Evolutionary conservation across 2,888 invertebrate genomes (phyloP), one percentile per base, ranked within the genome.

Genomic region (Deroplatys truncata): DNA sequence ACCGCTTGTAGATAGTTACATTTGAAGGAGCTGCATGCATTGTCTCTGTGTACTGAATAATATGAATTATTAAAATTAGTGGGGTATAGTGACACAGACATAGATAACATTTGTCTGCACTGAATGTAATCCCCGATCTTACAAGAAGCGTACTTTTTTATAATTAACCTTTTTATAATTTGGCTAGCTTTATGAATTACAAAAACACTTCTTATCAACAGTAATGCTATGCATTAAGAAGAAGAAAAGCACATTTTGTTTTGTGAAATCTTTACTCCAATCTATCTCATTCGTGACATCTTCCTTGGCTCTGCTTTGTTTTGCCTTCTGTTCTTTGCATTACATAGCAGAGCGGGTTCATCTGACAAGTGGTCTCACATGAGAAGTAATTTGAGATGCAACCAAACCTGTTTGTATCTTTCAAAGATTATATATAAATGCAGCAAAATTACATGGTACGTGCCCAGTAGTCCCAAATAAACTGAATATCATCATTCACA

Each of bases 331-430:
- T 43, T 85, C 49, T 85, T 56, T 56, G 28, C 56, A 15, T n/a
- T 35, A 28, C 49, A 49, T 15, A 56, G 49, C n/a, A 43, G 28
- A 43, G n/a, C 4, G 13, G 16, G 43, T 49, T n/a, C 56, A 20
- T 20, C 25, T 72, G 56, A 25, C 56, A 72, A 5, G 49, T 49
- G 28, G n/a, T 3, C 31, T 35, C 28, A 35, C 35, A 87, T 31
- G 35, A 82, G 83, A n/a, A 82, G 43, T 15, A 25, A 83, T 25
- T 31, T 87, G 87, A 87, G 82, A 87, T 83, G 82, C n/a, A 28
- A 87, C 87, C 87, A 87, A 87, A 87, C 87, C 87, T 87, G 87
- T 87, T 87, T 87, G 1, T 13, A 28, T 20, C 83, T 83, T 83
- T 35, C 87, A 2, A 20, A 16, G 56, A 72, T 43, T 43, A 43